Base-by-base conservation (phyloP, 92 coral and sea anemone genomes). In the Porites divaricata region DNA sequence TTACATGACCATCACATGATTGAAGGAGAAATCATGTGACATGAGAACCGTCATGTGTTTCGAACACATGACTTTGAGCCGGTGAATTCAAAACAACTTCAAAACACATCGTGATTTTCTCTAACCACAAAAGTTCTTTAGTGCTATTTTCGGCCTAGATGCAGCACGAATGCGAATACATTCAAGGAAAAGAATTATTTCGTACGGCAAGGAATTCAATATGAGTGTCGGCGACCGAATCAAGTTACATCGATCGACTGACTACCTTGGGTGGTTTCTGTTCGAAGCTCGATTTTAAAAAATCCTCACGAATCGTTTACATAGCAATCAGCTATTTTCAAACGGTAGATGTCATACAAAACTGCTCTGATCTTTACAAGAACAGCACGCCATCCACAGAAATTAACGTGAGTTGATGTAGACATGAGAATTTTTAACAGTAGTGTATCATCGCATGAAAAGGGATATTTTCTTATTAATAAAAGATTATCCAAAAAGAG, bases 1-100 rank as follows among this genome's bases (percentile, higher is more conserved):
- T 6, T 24, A 20, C 28, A 56, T 76, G 88, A 75, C 88, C 57
- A 28, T 84, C 88, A 84, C 88, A 84, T 84, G 88, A 84, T 76
- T 51, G 86, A 82, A 72, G 69, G 61, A 63, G 45, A 35, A 15
- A 82, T 82, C 86, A 82, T 82, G 86, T 82, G 86, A 82, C 86
- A 81, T 4, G 6, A 35, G 62, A 72, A 82, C 86, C 63, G 63
- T 82, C 86, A 82, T 82, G 86, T 82, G 86, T 24, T 12, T 2
- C 20, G 58, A 62, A 82, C 86, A 82, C 86, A 82, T 82, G 86
- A 80, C 85, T 26, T 12, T 15, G 35, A 68, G 76, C 76, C 74
- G 85, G 76, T 80, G 58, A 80, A 80, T 80, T 80, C 86, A 82
- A 82, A 82, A 82, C 50, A 70, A 72, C n/a, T 54, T 24, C 69